phyloP scores from a whole-genome alignment of 2,888 invertebrate genomes.

The Lasioglossum leucozonium region DNA sequence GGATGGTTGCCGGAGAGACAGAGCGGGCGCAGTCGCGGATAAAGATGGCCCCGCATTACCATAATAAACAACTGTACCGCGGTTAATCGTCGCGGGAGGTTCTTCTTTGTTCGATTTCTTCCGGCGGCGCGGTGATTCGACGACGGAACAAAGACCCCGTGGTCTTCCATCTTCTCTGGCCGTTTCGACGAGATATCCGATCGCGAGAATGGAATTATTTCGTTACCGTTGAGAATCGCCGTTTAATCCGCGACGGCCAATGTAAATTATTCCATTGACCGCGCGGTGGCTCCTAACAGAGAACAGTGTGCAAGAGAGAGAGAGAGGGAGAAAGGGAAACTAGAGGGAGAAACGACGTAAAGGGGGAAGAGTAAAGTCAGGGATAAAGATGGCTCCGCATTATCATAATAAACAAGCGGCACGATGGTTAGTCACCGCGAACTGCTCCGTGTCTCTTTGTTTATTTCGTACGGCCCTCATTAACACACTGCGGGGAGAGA shows the following conservation, averaged over 20 bases:
- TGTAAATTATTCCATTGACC: constrained; percentile 53
- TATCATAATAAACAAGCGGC: constrained; percentile 74
- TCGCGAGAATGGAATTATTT: constrained; percentile 38
- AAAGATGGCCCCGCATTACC: constrained; percentile 71
- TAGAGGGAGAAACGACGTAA: constrained; percentile 11
- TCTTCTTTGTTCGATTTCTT: constrained; percentile 14
- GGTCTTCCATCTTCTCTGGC: not conserved
- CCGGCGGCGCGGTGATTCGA: not conserved
- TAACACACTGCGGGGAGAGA: constrained; percentile 63
- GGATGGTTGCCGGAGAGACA: constrained; percentile 34
- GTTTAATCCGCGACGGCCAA: constrained; percentile 23
- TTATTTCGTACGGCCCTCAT: constrained; percentile 72
- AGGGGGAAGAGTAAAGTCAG: constrained; percentile 54
- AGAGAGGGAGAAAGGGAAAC: constrained; percentile 18
- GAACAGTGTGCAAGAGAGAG: constrained; percentile 12
- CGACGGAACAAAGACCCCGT: constrained; percentile 5
- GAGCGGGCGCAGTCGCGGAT: constrained; percentile 55
- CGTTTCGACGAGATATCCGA: not conserved
- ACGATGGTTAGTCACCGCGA: constrained; percentile 69
- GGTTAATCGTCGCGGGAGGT: constrained; percentile 59
- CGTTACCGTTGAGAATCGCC: constrained; percentile 15
- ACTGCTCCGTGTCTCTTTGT: constrained; percentile 65
- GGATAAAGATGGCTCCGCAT: constrained; percentile 74
- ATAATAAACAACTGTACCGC: constrained; percentile 67
- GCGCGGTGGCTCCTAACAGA: not conserved